phyloP scores from a whole-genome alignment of 1,140 invertebrate species.

The Aphelinus certus region DNA sequence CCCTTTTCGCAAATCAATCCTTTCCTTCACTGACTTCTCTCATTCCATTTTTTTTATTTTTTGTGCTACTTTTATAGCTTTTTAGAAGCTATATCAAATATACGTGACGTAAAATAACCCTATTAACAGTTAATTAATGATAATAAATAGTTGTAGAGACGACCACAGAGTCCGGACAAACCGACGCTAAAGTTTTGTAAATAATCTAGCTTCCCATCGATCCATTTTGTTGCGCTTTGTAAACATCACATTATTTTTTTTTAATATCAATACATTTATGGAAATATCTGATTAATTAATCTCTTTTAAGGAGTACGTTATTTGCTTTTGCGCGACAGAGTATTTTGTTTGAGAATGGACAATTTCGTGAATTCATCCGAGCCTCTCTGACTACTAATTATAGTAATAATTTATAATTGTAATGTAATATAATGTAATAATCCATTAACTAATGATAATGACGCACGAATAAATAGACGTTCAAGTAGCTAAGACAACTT shows the following conservation, averaged over 20 bases:
- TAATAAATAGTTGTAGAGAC: conserved; percentile 35
- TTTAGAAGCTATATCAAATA: conserved; percentile 36
- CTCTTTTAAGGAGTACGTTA: not conserved
- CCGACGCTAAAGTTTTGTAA: conserved; percentile 10
- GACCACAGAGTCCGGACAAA: conserved; percentile 36
- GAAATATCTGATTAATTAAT: not conserved
- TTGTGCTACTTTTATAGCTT: conserved; percentile 25
- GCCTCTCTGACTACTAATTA: conserved; percentile 31
- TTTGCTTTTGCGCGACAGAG: conserved; percentile 7
- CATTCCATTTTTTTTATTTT: conserved; percentile 10
- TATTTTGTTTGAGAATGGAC: conserved; percentile 13
- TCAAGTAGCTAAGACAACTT: conserved; percentile 28
- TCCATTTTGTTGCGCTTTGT: too few relatives aligned
- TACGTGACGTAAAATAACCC: conserved; percentile 37
- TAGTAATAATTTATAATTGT: conserved; percentile 33
- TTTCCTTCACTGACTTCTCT: not conserved
- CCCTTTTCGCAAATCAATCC: not conserved
- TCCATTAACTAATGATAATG: conserved; percentile 36
- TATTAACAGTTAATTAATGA: conserved; percentile 34
- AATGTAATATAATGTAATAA: conserved; percentile 34
- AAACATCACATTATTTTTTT: too few relatives aligned
- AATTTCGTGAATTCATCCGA: conserved; percentile 34
- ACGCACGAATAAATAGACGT: conserved; percentile 38
- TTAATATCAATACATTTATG: too few relatives aligned
- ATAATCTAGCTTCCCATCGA: not conserved